Base-by-base conservation (phyloP, 1,140 invertebrate species). In the Tetraneura akinire region DNA sequence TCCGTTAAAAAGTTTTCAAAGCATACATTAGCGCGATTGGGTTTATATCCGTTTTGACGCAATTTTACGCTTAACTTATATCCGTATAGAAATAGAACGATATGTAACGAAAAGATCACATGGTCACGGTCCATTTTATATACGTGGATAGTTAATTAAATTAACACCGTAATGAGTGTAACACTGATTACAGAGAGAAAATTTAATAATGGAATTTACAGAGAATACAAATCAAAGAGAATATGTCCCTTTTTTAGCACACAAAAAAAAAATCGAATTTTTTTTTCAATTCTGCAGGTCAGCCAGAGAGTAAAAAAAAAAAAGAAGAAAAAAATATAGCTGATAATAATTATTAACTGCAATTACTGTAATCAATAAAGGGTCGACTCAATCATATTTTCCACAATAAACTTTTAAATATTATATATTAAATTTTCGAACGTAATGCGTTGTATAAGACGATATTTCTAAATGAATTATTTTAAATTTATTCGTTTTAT, bases 161-260 rank as follows among this genome's bases (percentile, higher is more conserved):
- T 74, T 74, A 55, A 74, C 71, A 37, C 32, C 14, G 14, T 45
- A 57, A n/a, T n/a, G 21, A 74, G 51, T 29, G 23, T 53, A 73
- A 29, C 47, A 73, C 47, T 74, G 71, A 74, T 74, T 74, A 21
- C 29, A 53, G 51, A 14, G 49, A 16, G n/a, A 37, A 21, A 74
- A 57, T 57, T 42, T 29, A 73, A 53, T 73, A 16, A 57, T 29
- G 14, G 10, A 32, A 74, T 32, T 21, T 42, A 32, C 6, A 57
- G 51, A 16, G 32, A 55, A 74, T 74, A 57, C n/a, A 74, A 74
- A 74, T 57, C 71, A 74, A 53, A 74, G 29, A 42, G 71, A 37
- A 42, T 9, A 21, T 74, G 57, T 51, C 10, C 26, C 26, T 32
- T 13, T 29, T 73, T 23, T 16, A 47, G 32, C 13, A 47, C 8